Conservation (phyloP, 2,113 vertebrate species). For the Piaya cayana region DNA sequence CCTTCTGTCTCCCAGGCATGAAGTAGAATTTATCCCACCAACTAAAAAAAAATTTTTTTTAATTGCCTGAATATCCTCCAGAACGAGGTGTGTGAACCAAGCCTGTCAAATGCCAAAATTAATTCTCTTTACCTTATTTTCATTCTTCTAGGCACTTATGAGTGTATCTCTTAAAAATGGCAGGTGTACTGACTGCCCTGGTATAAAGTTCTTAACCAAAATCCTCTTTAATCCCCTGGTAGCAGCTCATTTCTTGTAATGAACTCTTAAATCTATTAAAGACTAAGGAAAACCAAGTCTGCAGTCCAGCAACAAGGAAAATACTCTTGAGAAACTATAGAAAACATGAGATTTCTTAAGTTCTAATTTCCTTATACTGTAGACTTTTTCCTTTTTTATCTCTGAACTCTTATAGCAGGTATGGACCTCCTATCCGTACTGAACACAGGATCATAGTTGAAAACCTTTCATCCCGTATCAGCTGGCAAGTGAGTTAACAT, state of each 20-base stretch:
- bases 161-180: neutral
- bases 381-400: neutral
- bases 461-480: slow-evolving; percentile 90
- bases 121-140: neutral
- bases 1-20: neutral
- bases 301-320: neutral
- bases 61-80: neutral
- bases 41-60: neutral
- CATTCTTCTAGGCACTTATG: neutral
- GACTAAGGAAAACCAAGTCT: neutral
- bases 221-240: neutral
- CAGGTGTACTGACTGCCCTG: neutral
- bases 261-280: neutral
- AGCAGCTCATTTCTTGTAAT: neutral
- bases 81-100: neutral
- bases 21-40: neutral
- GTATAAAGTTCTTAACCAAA: neutral
- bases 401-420: slow-evolving; percentile 67
- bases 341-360: neutral
- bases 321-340: neutral
- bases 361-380: neutral
- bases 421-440: slow-evolving; percentile 88
- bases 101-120: neutral
- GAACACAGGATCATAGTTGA: slow-evolving; percentile 91
- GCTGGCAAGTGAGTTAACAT: slow-evolving; percentile 89